A percentile compares a stretch with the other conserved stretches of the same genome.
Evolutionary conservation across 1,140 invertebrate species (phyloP).

Genomic region (Bombyx mandarina): DNA sequence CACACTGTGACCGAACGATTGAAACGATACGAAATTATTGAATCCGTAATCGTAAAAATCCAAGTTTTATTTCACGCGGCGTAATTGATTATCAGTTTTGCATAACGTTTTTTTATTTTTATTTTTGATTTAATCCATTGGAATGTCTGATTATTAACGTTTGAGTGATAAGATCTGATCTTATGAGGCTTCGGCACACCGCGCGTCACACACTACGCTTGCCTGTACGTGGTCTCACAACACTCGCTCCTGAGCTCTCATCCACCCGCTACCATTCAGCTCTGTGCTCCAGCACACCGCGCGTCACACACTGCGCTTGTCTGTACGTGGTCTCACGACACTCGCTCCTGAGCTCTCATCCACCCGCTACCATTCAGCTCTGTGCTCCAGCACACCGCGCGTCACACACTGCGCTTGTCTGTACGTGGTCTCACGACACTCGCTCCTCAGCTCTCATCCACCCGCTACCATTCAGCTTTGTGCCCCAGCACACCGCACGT

Average conservation of each 20-base stretch:
- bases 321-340: too few relatives aligned
- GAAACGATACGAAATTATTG: slow-evolving; percentile 3
- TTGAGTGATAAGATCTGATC: not conserved
- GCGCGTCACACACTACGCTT: not conserved
- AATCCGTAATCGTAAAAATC: not conserved
- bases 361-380: too few relatives aligned
- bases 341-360: too few relatives aligned
- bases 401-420: too few relatives aligned
- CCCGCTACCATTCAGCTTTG: too few relatives aligned
- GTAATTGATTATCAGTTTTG: slow-evolving; percentile 7
- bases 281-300: too few relatives aligned
- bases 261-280: too few relatives aligned
- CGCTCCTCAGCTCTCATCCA: not conserved
- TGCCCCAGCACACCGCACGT: not conserved
- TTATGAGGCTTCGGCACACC: not conserved
- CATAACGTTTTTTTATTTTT: slow-evolving; percentile 1
- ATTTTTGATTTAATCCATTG: not conserved
- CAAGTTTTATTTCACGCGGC: slow-evolving; percentile 2
- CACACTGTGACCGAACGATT: slow-evolving; percentile 3
- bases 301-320: too few relatives aligned
- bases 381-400: not conserved
- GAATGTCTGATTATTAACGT: too few relatives aligned
- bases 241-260: too few relatives aligned
- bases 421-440: too few relatives aligned
- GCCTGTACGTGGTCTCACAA: too few relatives aligned